These are phyloP conservation scores for Drosophila lowei DNA, from an alignment of 1,140 invertebrate species.

Conservation along the genomic window DNA sequence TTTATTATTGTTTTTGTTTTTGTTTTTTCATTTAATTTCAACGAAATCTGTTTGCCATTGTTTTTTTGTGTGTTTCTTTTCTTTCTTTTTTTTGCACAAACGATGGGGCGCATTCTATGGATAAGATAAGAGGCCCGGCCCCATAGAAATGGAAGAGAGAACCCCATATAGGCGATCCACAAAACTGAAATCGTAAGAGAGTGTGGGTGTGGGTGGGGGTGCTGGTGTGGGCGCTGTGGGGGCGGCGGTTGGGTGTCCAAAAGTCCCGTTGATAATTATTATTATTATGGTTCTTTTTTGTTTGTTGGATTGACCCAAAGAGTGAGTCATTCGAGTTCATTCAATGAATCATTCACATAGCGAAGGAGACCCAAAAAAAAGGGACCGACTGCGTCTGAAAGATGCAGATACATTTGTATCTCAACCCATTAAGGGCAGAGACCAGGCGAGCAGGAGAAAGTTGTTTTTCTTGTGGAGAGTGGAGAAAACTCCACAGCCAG, in stretches of 20 bases:
- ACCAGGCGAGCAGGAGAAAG: conserved; percentile 38
- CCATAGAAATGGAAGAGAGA: conserved; percentile 16
- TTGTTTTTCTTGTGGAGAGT: conserved; percentile 24
- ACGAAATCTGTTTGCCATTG: conserved; percentile 25
- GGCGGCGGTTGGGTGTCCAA: conserved; percentile 10
- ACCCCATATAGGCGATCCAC: too few relatives aligned
- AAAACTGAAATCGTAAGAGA: conserved; percentile 9
- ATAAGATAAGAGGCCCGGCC: conserved; percentile 37
- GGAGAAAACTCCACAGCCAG: neutral
- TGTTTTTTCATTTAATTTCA: neutral
- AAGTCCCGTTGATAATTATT: conserved; percentile 42
- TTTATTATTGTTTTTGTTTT: conserved; percentile 10
- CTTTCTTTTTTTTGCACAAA: conserved; percentile 25
- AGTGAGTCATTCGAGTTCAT: conserved; percentile 36
- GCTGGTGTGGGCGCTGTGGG: neutral
- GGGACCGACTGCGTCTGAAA: conserved; percentile 1
- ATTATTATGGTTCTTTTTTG: conserved; percentile 18
- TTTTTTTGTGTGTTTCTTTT: neutral
- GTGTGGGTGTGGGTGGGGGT: conserved; percentile 7
- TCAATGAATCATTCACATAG: conserved; percentile 24
- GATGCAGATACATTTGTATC: conserved; percentile 38
- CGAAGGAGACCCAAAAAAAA: neutral
- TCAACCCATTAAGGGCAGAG: conserved; percentile 42
- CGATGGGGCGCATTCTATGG: neutral
- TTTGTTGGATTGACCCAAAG: conserved; percentile 7